Percentiles rank a stretch among this genome's conserved stretches.
phyloP scores from a whole-genome alignment of 2,888 invertebrate genomes.

The Phorcus lineatus region DNA sequence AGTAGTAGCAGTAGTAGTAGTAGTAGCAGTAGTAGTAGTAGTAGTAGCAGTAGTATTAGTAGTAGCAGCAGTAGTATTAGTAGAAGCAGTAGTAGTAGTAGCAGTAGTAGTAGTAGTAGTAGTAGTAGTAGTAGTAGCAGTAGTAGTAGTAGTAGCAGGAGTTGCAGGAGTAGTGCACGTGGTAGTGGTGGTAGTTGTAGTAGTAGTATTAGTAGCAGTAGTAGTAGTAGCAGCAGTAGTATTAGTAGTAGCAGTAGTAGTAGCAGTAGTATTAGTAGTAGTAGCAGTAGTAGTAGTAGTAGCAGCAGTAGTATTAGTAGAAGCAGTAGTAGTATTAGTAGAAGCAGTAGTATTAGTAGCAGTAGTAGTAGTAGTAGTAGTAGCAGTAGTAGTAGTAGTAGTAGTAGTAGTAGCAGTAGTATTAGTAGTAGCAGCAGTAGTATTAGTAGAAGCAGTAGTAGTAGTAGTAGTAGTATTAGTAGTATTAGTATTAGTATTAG shows the following conservation, averaged over 20 bases:
- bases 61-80: slow-evolving; percentile 33
- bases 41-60: slow-evolving; percentile 3
- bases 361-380: slow-evolving; percentile 24
- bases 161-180: slow-evolving; percentile 10
- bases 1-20: slow-evolving; percentile 18
- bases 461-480: too few species aligned
- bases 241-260: slow-evolving; percentile 23
- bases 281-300: slow-evolving; percentile 28
- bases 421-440: too few species aligned
- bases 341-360: slow-evolving; percentile 32
- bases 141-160: slow-evolving; percentile 22
- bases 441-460: too few species aligned
- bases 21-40: neutral
- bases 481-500: too few species aligned
- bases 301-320: slow-evolving; percentile 31
- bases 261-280: slow-evolving; percentile 20
- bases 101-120: neutral
- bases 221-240: slow-evolving; percentile 21
- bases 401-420: neutral
- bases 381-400: neutral
- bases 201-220: slow-evolving; percentile 17
- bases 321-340: slow-evolving; percentile 32
- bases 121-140: neutral
- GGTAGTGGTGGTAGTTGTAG: slow-evolving; percentile 20
- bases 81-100: slow-evolving; percentile 25